These are phyloP conservation scores for Zeuzera pyrina DNA, from an alignment of 2,888 invertebrate species.

Conservation along the genomic window DNA sequence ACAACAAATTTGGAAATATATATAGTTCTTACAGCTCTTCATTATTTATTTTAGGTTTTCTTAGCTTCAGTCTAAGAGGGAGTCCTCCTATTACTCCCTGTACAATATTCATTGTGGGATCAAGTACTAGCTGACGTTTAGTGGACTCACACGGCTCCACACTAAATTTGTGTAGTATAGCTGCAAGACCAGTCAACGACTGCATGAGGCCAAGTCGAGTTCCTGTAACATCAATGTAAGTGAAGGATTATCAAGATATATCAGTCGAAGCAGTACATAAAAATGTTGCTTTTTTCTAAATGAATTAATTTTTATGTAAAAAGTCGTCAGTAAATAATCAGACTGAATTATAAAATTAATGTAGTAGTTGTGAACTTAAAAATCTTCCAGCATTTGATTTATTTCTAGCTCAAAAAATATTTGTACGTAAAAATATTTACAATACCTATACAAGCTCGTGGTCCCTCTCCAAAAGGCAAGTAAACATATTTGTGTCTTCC, in stretches of 20 bases:
- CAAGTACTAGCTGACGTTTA: constrained; percentile 6
- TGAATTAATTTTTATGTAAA: too few relatives aligned
- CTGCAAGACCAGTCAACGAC: constrained; percentile 42
- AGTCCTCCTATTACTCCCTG: constrained; percentile 11
- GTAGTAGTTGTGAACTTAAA: too few relatives aligned
- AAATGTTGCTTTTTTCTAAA: too few relatives aligned
- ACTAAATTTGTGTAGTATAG: constrained; percentile 34
- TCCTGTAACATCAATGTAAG: constrained; percentile 22
- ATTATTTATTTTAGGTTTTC: not conserved
- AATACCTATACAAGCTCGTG: constrained; percentile 47
- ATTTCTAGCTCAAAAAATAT: too few relatives aligned
- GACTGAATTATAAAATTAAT: too few relatives aligned
- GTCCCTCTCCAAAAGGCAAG: constrained; percentile 45
- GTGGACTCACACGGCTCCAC: constrained; percentile 21
- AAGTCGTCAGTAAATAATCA: not conserved
- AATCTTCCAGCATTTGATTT: too few relatives aligned
- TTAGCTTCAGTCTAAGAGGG: not conserved
- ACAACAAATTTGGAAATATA: too few relatives aligned
- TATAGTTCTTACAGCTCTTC: too few relatives aligned
- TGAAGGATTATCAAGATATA: not conserved
- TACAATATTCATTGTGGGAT: constrained; percentile 10
- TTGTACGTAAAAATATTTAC: too few relatives aligned
- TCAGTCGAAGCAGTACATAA: too few relatives aligned
- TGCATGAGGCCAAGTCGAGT: constrained; percentile 44
- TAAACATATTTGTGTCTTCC: constrained; percentile 27